Base-by-base conservation (phyloP, 1,140 invertebrate genomes). In the Aphaenogaster floridana region DNA sequence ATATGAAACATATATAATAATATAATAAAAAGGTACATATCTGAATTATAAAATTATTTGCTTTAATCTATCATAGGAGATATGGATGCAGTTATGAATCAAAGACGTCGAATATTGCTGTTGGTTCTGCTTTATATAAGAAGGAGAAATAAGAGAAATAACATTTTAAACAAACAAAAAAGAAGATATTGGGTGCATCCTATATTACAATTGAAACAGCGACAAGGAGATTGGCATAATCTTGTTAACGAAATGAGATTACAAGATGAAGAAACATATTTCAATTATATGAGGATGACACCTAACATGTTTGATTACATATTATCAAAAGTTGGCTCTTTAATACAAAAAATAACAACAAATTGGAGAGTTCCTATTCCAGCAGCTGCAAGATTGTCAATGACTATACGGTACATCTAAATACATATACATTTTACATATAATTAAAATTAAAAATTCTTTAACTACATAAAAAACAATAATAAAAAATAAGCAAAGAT, bases 321-420 rank as follows among this genome's bases (percentile, higher is more conserved):
- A 7, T 66, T 66, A n/a, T 7, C 15, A 66, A 66, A 17, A 66
- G 15, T 66, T 15, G 15, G 6, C 0, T 6, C 36, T 45, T 3
- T 9, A n/a, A 68, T 68, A 68, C 64, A 28, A 6, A 68, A 68
- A 68, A 42, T 45, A 17, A n/a, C 8, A 68, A 68, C 64, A 45
- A 39, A 68, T 21, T 68, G 36, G 17, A 68, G 64, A 68, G 3
- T 8, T 42, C 64, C 64, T n/a, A 68, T 68, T 45, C 39, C 39
- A 68, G 64, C 64, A n/a, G 64, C 64, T n/a, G 64, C 64, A 68
- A n/a, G 64, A 68, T 68, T 68, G 8, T 2, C 64, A 42, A 68
- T 68, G 64, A 68, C 39, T n/a, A 17, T 68, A 68, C 64, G 64
- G 64, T 68, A 68, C 9, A 8, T 66, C 7, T 17, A 42, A 7